These are phyloP conservation scores for Numenius arquata DNA, from an alignment of 2,113 vertebrate genomes.

Conservation along the genomic window DNA sequence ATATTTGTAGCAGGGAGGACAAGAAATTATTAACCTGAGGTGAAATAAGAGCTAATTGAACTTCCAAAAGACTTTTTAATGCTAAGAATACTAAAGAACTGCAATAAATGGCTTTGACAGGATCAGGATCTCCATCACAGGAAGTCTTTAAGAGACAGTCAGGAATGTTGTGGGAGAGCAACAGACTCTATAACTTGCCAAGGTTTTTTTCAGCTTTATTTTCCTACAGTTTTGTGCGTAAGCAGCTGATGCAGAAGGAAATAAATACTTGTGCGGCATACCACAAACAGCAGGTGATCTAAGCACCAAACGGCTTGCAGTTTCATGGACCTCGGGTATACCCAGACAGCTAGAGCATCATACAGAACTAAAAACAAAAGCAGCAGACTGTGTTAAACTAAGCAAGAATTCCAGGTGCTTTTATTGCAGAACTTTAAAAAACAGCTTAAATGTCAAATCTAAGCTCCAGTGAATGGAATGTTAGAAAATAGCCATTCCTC, in stretches of 20 bases:
- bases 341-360: neutral
- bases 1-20: neutral
- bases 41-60: neutral
- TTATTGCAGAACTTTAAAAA: neutral
- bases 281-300: conserved; percentile 22
- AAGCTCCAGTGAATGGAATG: neutral
- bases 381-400: neutral
- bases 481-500: neutral
- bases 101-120: neutral
- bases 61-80: neutral
- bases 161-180: conserved; percentile 40
- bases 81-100: neutral
- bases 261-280: neutral
- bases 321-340: neutral
- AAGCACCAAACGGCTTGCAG: neutral
- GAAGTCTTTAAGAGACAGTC: neutral
- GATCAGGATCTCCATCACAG: neutral
- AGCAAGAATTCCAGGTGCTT: neutral
- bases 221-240: neutral
- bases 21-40: neutral
- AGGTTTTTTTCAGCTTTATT: neutral
- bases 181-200: neutral
- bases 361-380: neutral
- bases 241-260: conserved; percentile 16
- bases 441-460: neutral